These are phyloP conservation scores for Perizoma affinitatum DNA, from an alignment of 2,888 invertebrate genomes.

Conservation along the genomic window DNA sequence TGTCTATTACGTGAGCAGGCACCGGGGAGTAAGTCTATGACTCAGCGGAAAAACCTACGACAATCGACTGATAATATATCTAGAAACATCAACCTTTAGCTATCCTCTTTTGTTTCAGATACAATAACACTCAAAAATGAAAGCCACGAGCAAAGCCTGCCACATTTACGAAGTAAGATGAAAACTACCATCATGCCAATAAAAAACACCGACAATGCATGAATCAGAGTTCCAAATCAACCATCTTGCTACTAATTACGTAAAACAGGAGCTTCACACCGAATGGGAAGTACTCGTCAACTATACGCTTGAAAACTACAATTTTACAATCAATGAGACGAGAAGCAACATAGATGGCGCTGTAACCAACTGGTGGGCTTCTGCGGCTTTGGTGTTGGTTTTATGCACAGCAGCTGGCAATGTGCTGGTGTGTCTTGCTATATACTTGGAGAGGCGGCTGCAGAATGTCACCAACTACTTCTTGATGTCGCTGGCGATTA, in stretches of 20 bases:
- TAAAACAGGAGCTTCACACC: conserved; percentile 36
- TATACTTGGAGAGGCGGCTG: conserved; percentile 94
- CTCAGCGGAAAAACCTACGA: too few relatives aligned
- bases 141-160: conserved; percentile 50
- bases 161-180: conserved; percentile 80
- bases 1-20: too few relatives aligned
- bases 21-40: too few relatives aligned
- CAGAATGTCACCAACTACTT: conserved; percentile 99
- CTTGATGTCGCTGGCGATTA: conserved; percentile 96
- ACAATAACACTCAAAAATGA: conserved; percentile 51
- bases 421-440: conserved; percentile 96
- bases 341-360: conserved; percentile 37
- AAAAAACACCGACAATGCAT: conserved; percentile 67
- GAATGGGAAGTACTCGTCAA: conserved; percentile 48
- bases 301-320: conserved; percentile 49
- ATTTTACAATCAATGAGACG: conserved; percentile 48
- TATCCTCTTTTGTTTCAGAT: conserved; percentile 62
- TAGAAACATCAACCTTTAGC: background rate
- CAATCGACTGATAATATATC: too few relatives aligned
- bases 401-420: conserved; percentile 96
- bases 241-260: conserved; percentile 31
- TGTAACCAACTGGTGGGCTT: conserved; percentile 91
- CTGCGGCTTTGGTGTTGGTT: conserved; percentile 90
- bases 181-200: conserved; percentile 64
- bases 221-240: conserved; percentile 52